Evolutionary conservation across 2,888 invertebrate genomes (phyloP), one percentile per base, ranked within the genome.

Genomic region (Stenoptilia bipunctidactyla): DNA sequence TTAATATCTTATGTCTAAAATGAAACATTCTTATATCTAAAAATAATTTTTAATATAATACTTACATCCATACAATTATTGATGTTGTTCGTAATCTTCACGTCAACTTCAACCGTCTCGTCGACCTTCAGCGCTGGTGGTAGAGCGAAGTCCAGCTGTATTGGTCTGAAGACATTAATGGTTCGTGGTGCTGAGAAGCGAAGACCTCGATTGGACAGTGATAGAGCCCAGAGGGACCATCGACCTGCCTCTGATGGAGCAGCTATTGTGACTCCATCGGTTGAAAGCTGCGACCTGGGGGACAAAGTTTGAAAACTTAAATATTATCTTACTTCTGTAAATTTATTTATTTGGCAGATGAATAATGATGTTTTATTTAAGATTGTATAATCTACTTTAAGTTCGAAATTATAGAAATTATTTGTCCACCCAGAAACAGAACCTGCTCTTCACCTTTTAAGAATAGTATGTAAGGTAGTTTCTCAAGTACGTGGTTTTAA

Each of bases 31-130:
- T n/a, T n/a, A n/a, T n/a, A n/a, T n/a, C n/a, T n/a, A n/a, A n/a
- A n/a, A n/a, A 25, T 6, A 25, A 25, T 25, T 5, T 25, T 25
- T 25, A 25, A 6, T 25, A 25, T 6, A 4, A 30, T 30, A 87
- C 88, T 88, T 60, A 89, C 89, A 58, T 89, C 89, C 85, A 89
- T 88, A 64, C 89, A 89, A 43, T 88, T 87, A 56, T 89, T 88
- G 53, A 89, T 86, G 45, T 89, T 89, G 54, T 89, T 89, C 1
- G 86, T 88, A 42, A 89, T 89, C 65, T 88, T 88, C 48, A 89
- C 88, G 50, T 89, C 89, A n/a, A 89, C 87, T 57, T 89, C 89
- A 0, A 89, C 82, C 0, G 88, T 86, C 58, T 89, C 89, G 0
- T 89, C 86, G 8, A 89, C 88, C 48, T 86, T 83, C 52, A 89